Conservation (phyloP, 2,797 vertebrate genomes). For the Crypturellus tataupa region DNA sequence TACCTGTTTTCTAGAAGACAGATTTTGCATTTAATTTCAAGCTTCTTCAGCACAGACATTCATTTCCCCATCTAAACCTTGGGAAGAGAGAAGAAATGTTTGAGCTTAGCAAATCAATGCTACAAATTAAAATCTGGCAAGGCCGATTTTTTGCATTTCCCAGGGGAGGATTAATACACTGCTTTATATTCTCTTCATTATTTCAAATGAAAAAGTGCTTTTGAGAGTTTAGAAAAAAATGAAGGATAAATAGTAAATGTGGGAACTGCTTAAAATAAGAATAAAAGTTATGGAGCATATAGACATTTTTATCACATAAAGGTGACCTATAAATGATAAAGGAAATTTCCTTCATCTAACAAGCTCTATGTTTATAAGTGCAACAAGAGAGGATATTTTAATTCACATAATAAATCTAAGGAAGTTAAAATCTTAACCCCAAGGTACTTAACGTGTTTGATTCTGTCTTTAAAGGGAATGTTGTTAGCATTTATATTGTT, state of each 20-base stretch:
- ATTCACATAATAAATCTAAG: slow-evolving; percentile 75
- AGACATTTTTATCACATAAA: slow-evolving; percentile 78
- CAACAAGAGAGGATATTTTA: slow-evolving; percentile 64
- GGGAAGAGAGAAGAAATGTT: slow-evolving; percentile 40
- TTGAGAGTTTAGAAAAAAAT: slow-evolving; percentile 74
- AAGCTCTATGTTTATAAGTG: slow-evolving; percentile 75
- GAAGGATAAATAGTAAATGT: slow-evolving; percentile 76
- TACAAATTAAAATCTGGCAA: slow-evolving; percentile 70
- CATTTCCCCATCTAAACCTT: slow-evolving; percentile 43
- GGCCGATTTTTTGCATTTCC: slow-evolving; percentile 59
- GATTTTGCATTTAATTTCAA: slow-evolving; percentile 61
- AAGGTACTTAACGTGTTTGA: slow-evolving; percentile 68
- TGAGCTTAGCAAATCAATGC: slow-evolving; percentile 42
- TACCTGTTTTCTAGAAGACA: not conserved
- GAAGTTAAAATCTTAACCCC: slow-evolving; percentile 75
- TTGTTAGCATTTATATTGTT: slow-evolving; percentile 63
- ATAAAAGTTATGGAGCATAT: slow-evolving; percentile 61
- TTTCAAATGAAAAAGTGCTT: slow-evolving; percentile 78
- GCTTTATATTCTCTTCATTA: slow-evolving; percentile 81
- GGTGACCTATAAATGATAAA: slow-evolving; percentile 80
- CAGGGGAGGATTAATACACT: slow-evolving; percentile 78
- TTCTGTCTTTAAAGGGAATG: slow-evolving; percentile 60
- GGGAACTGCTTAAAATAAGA: slow-evolving; percentile 77
- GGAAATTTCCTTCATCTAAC: slow-evolving; percentile 80
- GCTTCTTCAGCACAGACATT: slow-evolving; percentile 46